Conservation (phyloP, 2,113 vertebrate genomes). For the Cebidichthys violaceus region DNA sequence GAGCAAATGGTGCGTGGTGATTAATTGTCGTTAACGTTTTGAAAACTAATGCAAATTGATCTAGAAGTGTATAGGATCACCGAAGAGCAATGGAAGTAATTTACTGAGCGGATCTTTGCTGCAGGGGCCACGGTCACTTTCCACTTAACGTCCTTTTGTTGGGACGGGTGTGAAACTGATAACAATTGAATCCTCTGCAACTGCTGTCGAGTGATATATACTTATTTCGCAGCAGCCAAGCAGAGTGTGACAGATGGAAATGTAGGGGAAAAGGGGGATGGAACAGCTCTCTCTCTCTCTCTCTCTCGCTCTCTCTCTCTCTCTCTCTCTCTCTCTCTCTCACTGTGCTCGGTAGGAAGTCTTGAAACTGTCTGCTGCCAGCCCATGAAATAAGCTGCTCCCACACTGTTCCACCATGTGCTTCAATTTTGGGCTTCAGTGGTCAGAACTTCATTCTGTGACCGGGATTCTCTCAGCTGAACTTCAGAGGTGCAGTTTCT, state of each 20-base stretch:
- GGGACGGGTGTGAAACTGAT: conserved; percentile 61
- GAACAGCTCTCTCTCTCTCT: conserved; percentile 63
- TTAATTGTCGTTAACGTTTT: conserved; percentile 25
- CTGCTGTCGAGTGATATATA: conserved; percentile 53
- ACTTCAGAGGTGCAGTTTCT: conserved; percentile 40
- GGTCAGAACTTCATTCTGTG: conserved; percentile 73
- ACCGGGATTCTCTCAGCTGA: conserved; percentile 64
- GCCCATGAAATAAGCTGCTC: conserved; percentile 81
- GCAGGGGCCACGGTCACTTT: conserved; percentile 36
- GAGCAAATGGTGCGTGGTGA: neutral
- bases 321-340: neutral
- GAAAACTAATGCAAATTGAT: conserved; percentile 20
- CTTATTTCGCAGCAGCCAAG: conserved; percentile 48
- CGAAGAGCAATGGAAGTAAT: conserved; percentile 12
- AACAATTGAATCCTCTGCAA: conserved; percentile 48
- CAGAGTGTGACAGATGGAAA: conserved; percentile 72
- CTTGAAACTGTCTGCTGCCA: conserved; percentile 72
- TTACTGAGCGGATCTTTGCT: conserved; percentile 39
- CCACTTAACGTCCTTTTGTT: conserved; percentile 38
- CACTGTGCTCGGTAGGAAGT: conserved; percentile 61
- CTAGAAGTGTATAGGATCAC: neutral
- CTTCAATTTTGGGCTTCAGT: conserved; percentile 80
- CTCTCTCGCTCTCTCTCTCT: neutral
- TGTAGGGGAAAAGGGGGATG: conserved; percentile 44
- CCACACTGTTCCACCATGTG: conserved; percentile 74